Evolutionary conservation across 2,797 vertebrate species (phyloP).

Genomic region (Cichlasoma orientale): DNA sequence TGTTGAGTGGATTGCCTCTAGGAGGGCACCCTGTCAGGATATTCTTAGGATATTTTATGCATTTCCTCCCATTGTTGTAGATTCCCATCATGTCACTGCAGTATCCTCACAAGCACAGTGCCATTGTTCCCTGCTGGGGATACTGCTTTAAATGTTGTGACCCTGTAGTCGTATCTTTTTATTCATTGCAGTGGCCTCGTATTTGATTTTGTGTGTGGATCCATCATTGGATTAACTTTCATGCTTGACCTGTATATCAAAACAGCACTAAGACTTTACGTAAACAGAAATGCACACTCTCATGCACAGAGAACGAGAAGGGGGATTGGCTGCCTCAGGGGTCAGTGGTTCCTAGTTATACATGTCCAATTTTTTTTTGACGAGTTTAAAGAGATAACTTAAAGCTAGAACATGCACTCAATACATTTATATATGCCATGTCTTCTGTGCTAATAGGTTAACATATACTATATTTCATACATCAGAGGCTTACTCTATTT

Average conservation of each 20-base stretch:
- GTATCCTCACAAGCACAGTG: slow-evolving; percentile 1
- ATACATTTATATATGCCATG: not conserved
- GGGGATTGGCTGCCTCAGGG: slow-evolving; percentile 45
- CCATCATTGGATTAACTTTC: slow-evolving; percentile 40
- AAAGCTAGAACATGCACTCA: not conserved
- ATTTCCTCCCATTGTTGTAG: slow-evolving; percentile 58
- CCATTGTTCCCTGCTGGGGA: slow-evolving; percentile 13
- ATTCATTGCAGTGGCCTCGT: slow-evolving; percentile 15
- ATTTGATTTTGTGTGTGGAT: slow-evolving; percentile 21
- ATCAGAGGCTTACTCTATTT: slow-evolving; percentile 23
- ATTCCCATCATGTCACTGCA: slow-evolving; percentile 31
- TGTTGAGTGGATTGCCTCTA: slow-evolving; percentile 30
- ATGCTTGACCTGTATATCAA: slow-evolving; percentile 54
- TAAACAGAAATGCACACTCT: slow-evolving; percentile 24
- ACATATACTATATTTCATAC: slow-evolving; percentile 4
- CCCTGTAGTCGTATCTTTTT: slow-evolving; percentile 4
- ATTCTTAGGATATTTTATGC: slow-evolving; percentile 36
- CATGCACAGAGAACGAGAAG: not conserved
- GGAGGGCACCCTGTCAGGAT: slow-evolving; percentile 21
- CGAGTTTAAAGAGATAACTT: slow-evolving; percentile 13
- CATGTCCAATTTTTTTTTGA: slow-evolving; percentile 46
- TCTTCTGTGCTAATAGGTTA: slow-evolving; percentile 7
- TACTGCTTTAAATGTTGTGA: slow-evolving; percentile 18
- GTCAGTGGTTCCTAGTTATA: slow-evolving; percentile 43
- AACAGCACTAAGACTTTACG: slow-evolving; percentile 29